These are phyloP conservation scores for Drosophila eugracilis DNA, from an alignment of 1,140 invertebrate genomes.

Conservation along the genomic window DNA sequence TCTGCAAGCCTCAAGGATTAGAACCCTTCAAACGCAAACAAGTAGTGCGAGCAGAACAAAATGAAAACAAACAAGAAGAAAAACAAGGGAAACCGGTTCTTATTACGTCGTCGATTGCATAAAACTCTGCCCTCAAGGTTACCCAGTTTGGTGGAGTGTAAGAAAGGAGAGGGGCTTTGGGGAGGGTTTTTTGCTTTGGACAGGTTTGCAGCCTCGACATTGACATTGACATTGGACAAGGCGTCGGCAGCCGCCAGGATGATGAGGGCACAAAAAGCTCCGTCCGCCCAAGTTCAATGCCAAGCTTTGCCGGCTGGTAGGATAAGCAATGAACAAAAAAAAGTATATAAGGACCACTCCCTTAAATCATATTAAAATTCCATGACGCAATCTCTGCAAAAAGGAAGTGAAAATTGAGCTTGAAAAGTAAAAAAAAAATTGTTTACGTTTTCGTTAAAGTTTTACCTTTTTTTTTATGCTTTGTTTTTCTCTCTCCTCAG, in stretches of 20 bases:
- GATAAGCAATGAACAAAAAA: conserved; percentile 1
- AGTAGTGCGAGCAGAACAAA: conserved; percentile 19
- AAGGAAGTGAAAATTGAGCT: conserved; percentile 15
- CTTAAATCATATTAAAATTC: conserved; percentile 42
- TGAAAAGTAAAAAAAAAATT: conserved; percentile 37
- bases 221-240: conserved; percentile 60
- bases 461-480: conserved; percentile 3
- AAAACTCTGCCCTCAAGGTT: conserved; percentile 59
- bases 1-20: conserved; percentile 42
- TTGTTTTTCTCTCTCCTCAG: conserved; percentile 4
- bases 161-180: not conserved
- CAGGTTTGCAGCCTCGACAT: conserved; percentile 71
- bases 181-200: conserved; percentile 17
- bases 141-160: conserved; percentile 53
- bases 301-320: conserved; percentile 43
- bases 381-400: conserved; percentile 59
- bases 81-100: conserved; percentile 59
- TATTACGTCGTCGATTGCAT: conserved; percentile 63
- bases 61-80: conserved; percentile 30
- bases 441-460: conserved; percentile 60
- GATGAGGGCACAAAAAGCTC: conserved; percentile 26
- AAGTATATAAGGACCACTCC: conserved; percentile 8
- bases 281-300: conserved; percentile 36
- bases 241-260: conserved; percentile 1
- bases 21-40: conserved; percentile 36